A percentile compares a stretch with the other conserved stretches of the same genome.
These are phyloP conservation scores for Cardiocondyla obscurior DNA, from an alignment of 1,140 invertebrate species.

Conservation along the genomic window DNA sequence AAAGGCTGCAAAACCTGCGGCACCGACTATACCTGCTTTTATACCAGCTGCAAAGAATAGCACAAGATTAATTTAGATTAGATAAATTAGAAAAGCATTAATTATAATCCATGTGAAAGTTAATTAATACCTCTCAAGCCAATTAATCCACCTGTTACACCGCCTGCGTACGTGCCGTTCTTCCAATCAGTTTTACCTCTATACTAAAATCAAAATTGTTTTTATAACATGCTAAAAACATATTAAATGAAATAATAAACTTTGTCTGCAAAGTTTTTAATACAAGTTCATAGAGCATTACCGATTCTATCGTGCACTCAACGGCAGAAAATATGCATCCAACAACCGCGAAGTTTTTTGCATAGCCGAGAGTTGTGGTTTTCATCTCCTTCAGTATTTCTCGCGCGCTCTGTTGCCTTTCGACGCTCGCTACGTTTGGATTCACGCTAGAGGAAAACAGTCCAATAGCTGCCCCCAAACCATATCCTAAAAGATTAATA, in stretches of 20 bases:
- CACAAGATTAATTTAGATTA: constrained; percentile 26
- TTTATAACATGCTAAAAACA: constrained; percentile 27
- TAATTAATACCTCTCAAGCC: constrained; percentile 92
- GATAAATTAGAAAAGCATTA: not conserved
- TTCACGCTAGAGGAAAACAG: constrained; percentile 98
- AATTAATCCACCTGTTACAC: constrained; percentile 96
- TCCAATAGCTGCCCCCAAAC: constrained; percentile 96
- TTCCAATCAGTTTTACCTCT: constrained; percentile 97
- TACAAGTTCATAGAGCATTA: constrained; percentile 78
- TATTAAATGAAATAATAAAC: not conserved
- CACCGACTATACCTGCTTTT: constrained; percentile 95
- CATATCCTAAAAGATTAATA: constrained; percentile 89
- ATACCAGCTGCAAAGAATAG: constrained; percentile 90
- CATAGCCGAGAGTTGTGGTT: constrained; percentile 94
- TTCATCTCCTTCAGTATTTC: constrained; percentile 97
- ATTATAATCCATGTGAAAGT: not conserved
- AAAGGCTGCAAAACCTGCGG: constrained; percentile 97
- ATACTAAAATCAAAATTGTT: constrained; percentile 85
- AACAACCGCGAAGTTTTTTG: constrained; percentile 98
- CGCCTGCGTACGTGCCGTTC: constrained; percentile 97
- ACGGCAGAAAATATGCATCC: constrained; percentile 96
- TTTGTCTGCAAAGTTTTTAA: constrained; percentile 13
- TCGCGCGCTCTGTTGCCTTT: constrained; percentile 92
- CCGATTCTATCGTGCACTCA: constrained; percentile 96
- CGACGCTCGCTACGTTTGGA: constrained; percentile 91